A percentile compares a stretch with the other conserved stretches of the same genome.
Evolutionary conservation across 1,140 invertebrate species (phyloP).

Genomic region (Drosophila subobscura): DNA sequence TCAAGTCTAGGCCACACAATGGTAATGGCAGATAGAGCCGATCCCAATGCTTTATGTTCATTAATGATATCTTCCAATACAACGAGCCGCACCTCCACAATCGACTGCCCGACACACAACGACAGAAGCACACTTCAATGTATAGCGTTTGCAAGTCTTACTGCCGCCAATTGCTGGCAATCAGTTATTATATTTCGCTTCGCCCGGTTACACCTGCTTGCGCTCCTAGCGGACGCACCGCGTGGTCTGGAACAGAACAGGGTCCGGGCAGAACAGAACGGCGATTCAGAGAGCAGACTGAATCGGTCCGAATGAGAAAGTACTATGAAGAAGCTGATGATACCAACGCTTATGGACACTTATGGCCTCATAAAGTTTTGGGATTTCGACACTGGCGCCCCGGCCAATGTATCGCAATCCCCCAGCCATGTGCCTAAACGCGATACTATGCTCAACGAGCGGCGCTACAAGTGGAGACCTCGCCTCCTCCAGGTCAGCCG

Average conservation of each 20-base stretch:
- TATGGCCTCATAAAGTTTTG: constrained; percentile 80
- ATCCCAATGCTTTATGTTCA: constrained; percentile 42
- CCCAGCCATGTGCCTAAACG: constrained; percentile 5
- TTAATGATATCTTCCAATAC: constrained; percentile 41
- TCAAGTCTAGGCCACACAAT: constrained; percentile 16
- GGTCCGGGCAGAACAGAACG: too few relatives aligned
- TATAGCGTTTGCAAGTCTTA: constrained; percentile 65
- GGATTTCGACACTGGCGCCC: constrained; percentile 70
- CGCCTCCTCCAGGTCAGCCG: constrained; percentile 55
- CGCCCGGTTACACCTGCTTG: constrained; percentile 63
- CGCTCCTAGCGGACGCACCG: constrained; percentile 12
- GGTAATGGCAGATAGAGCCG: constrained; percentile 14
- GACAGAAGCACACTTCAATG: constrained; percentile 29
- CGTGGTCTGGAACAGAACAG: neutral
- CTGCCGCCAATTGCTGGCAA: constrained; percentile 29
- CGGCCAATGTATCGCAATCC: constrained; percentile 22
- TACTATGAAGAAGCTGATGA: constrained; percentile 76
- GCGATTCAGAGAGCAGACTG: neutral
- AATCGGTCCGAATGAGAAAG: neutral
- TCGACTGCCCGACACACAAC: constrained; percentile 35
- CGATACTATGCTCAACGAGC: constrained; percentile 55
- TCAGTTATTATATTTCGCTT: constrained; percentile 78
- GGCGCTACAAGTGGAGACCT: constrained; percentile 50
- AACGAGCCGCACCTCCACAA: constrained; percentile 38
- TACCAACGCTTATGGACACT: constrained; percentile 76